Evolutionary conservation across 2,113 vertebrate genomes (phyloP).

Genomic region (Antechinus stuartii): DNA sequence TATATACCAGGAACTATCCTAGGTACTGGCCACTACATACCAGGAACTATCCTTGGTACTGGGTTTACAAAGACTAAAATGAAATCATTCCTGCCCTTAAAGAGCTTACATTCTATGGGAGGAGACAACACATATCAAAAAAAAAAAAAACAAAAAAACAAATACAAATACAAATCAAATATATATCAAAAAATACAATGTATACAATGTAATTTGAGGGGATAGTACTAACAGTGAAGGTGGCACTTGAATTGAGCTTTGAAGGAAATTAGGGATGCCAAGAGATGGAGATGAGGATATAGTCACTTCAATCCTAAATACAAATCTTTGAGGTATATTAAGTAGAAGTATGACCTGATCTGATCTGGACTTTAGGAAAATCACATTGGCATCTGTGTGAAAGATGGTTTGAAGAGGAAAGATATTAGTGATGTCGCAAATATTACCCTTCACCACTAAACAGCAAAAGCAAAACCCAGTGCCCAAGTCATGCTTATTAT

Average conservation of each 20-base stretch:
- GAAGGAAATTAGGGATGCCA: neutral
- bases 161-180: neutral
- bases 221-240: neutral
- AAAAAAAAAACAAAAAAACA: too few relatives aligned
- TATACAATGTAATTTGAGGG: neutral
- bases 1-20: neutral
- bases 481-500: neutral
- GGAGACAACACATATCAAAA: neutral
- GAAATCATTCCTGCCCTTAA: neutral
- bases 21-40: neutral
- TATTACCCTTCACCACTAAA: neutral
- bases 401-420: neutral
- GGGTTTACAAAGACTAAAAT: neutral
- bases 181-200: neutral
- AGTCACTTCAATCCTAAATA: neutral
- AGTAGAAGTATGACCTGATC: neutral
- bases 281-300: neutral
- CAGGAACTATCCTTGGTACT: too few relatives aligned
- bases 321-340: neutral
- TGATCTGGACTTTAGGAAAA: neutral
- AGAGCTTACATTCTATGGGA: neutral
- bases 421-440: neutral
- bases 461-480: neutral
- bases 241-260: neutral
- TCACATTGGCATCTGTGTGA: neutral